Conservation (phyloP, 2,888 invertebrate genomes). For the Tenthredo distinguenda region DNA sequence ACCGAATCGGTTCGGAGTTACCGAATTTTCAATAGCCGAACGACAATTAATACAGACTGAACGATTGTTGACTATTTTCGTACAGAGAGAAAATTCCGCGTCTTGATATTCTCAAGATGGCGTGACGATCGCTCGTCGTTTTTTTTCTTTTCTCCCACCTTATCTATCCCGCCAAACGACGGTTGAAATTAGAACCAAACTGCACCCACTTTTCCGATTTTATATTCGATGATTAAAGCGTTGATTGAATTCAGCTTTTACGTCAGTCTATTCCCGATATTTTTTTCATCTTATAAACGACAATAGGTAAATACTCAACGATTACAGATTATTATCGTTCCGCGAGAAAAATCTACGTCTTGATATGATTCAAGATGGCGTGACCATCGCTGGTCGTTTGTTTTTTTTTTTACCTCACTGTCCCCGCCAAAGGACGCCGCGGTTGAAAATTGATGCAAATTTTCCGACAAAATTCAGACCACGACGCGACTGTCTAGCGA, state of each 20-base stretch:
- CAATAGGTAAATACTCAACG: not conserved
- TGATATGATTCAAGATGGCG: slow-evolving; percentile 10
- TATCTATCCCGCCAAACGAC: not conserved
- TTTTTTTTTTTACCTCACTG: not conserved
- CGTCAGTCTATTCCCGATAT: not conserved
- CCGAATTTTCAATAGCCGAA: not conserved
- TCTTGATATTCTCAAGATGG: not conserved
- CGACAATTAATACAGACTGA: not conserved
- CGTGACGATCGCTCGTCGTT: not conserved
- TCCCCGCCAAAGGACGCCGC: not conserved
- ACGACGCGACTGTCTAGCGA: not conserved
- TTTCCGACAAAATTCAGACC: not conserved
- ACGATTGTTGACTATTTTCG: not conserved
- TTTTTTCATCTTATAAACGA: not conserved
- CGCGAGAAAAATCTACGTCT: not conserved
- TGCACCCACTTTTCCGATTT: not conserved
- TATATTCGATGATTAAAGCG: not conserved
- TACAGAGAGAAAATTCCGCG: not conserved
- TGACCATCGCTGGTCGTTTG: not conserved
- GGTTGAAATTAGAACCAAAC: not conserved
- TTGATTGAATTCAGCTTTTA: not conserved
- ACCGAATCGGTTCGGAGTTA: not conserved
- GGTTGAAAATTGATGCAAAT: not conserved
- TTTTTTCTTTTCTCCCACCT: not conserved
- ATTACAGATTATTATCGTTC: not conserved